These are phyloP conservation scores for Morus bassanus DNA, from an alignment of 2,797 vertebrate genomes.

Conservation along the genomic window DNA sequence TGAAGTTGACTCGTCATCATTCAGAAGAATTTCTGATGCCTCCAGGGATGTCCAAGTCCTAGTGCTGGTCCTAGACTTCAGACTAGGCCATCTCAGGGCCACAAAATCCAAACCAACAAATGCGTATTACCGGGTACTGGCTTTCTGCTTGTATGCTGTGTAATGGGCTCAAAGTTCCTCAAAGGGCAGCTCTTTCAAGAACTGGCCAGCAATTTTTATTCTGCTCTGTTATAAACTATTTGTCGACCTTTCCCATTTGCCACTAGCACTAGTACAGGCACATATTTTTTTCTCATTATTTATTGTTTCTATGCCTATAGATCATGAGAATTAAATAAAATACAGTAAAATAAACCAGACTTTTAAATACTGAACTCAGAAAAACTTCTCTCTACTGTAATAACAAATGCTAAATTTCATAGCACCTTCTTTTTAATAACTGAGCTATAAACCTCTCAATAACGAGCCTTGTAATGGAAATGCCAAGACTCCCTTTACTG, in stretches of 20 bases:
- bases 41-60: neutral
- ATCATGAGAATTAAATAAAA: neutral
- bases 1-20: neutral
- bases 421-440: conserved; percentile 70
- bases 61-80: neutral
- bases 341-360: neutral
- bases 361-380: neutral
- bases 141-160: neutral
- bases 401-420: conserved; percentile 51
- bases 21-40: neutral
- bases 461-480: conserved; percentile 70
- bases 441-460: conserved; percentile 60
- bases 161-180: neutral
- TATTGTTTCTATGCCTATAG: neutral
- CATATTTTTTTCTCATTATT: neutral
- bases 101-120: neutral
- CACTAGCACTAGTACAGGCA: neutral
- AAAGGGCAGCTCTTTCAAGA: neutral
- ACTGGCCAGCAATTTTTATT: neutral
- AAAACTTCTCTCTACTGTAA: conserved; percentile 27
- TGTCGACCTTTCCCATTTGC: neutral
- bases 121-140: neutral
- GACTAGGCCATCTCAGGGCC: neutral
- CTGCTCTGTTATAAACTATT: neutral
- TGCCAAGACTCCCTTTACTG: conserved; percentile 38